Conservation (phyloP, 2,888 invertebrate genomes). For the Dicranocentrus wangi region DNA sequence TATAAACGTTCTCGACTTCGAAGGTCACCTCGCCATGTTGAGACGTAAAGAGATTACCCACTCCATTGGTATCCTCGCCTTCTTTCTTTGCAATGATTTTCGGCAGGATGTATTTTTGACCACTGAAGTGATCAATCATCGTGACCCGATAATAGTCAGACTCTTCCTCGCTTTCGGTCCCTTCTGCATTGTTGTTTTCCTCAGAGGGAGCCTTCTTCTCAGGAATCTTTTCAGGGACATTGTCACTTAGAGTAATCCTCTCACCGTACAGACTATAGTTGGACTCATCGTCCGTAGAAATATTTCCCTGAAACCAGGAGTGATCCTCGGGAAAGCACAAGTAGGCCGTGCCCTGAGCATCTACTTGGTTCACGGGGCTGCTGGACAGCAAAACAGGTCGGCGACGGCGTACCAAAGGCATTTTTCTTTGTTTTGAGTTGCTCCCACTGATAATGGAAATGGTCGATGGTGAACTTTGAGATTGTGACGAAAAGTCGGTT, state of each 20-base stretch:
- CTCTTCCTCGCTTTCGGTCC: conserved; percentile 2
- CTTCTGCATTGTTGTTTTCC: conserved; percentile 61
- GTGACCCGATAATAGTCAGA: conserved; percentile 67
- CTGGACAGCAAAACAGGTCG: conserved; percentile 38
- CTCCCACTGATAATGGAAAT: neutral
- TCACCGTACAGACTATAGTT: conserved; percentile 73
- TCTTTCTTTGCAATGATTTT: conserved; percentile 68
- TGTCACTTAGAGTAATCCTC: conserved; percentile 20
- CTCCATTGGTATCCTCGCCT: neutral
- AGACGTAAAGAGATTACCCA: conserved; percentile 60
- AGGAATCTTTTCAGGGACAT: conserved; percentile 10
- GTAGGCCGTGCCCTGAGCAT: conserved; percentile 72
- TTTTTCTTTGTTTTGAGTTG: no score
- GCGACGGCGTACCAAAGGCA: conserved; percentile 41
- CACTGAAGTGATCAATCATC: conserved; percentile 72
- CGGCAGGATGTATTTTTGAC: conserved; percentile 68
- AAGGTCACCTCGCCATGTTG: conserved; percentile 71
- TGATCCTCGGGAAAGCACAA: conserved; percentile 73
- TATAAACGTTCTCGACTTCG: conserved; percentile 72
- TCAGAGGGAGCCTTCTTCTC: conserved; percentile 35
- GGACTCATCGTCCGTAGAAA: conserved; percentile 72
- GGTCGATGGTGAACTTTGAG: neutral
- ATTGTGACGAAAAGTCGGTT: no score
- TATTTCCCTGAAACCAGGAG: conserved; percentile 73
- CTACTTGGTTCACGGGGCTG: conserved; percentile 66